phyloP scores from a whole-genome alignment of 2,888 invertebrate species.

The Mechanitis mazaeus region DNA sequence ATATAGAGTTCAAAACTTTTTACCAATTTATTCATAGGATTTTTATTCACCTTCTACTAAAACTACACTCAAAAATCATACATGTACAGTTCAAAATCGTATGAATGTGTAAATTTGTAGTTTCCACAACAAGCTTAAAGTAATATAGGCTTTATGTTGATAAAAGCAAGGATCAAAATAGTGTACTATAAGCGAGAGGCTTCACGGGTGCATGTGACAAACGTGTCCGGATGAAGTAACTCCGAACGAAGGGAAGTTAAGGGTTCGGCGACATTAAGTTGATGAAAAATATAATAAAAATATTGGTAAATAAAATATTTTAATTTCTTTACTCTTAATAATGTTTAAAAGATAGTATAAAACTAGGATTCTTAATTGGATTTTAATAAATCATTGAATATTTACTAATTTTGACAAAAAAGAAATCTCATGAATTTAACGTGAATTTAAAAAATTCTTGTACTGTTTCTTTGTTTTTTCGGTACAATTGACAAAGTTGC shows the following conservation, averaged over 20 bases:
- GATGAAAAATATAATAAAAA: neutral
- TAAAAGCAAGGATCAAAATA: conserved; percentile 9
- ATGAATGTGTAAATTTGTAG: neutral
- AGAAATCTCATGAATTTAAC: no score
- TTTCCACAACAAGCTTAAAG: conserved; percentile 5
- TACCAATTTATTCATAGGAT: conserved; percentile 7
- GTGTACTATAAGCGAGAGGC: conserved; percentile 5
- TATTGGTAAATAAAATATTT: no score
- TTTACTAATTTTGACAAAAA: no score
- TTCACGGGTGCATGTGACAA: conserved; percentile 25
- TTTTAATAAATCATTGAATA: no score
- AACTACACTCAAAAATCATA: conserved; percentile 2
- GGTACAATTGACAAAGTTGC: no score
- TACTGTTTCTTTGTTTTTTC: no score
- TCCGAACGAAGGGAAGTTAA: conserved; percentile 11
- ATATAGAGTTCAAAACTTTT: conserved; percentile 11
- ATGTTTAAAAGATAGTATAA: no score
- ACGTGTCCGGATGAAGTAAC: conserved; percentile 22
- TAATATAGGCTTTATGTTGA: conserved; percentile 14
- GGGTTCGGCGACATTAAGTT: conserved; percentile 13
- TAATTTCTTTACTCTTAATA: no score
- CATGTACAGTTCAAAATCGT: neutral
- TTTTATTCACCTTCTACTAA: neutral
- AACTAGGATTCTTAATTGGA: no score
- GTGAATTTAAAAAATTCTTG: no score